These are phyloP conservation scores for Pammene aurita DNA, from an alignment of 2,888 invertebrate species.

Conservation along the genomic window DNA sequence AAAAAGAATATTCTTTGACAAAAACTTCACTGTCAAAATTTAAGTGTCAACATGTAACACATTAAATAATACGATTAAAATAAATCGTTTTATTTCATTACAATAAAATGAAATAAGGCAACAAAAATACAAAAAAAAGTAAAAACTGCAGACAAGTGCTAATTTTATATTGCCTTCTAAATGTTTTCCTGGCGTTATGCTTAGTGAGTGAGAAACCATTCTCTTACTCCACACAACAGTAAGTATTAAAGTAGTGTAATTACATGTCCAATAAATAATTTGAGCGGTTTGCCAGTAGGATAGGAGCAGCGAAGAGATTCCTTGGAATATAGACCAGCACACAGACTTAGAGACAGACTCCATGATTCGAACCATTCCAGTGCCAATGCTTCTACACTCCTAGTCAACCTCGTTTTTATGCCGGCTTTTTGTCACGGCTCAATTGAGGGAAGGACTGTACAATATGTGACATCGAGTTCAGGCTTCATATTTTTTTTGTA, in stretches of 20 bases:
- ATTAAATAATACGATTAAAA: conserved; percentile 27
- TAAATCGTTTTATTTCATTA: conserved; percentile 8
- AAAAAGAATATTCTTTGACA: conserved; percentile 17
- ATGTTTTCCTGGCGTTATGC: not conserved
- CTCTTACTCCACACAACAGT: not conserved
- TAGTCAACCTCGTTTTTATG: no score
- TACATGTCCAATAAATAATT: no score
- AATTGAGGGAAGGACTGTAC: no score
- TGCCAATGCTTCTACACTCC: no score
- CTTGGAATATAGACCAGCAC: no score
- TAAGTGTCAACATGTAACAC: conserved; percentile 40
- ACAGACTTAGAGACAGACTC: no score
- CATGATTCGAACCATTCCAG: no score
- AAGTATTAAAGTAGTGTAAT: not conserved
- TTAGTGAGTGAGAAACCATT: not conserved
- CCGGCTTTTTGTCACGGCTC: no score
- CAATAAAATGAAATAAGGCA: conserved; percentile 12
- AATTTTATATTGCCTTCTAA: not conserved
- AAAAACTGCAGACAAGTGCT: not conserved
- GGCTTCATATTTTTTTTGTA: no score
- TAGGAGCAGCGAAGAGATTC: no score
- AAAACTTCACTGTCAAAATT: conserved; percentile 29
- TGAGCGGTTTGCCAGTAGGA: no score
- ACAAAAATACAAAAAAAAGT: conserved; percentile 5
- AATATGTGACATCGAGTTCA: no score